Evolutionary conservation across 2,113 vertebrate genomes (phyloP).

Genomic region (Circaetus gallicus): DNA sequence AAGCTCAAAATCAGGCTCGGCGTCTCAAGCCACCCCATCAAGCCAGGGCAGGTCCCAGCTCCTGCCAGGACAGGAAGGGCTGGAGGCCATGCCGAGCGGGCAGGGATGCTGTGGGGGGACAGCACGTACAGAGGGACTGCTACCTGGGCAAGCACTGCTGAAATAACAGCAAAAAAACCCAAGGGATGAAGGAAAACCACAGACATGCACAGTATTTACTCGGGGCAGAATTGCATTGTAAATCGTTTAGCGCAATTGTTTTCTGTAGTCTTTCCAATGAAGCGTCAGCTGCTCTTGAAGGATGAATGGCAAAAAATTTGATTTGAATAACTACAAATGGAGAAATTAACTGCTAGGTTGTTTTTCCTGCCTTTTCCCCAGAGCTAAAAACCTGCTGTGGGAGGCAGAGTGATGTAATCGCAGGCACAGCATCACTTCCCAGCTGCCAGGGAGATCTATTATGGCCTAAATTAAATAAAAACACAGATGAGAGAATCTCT

Average conservation of each 20-base stretch:
- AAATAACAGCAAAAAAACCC: not conserved
- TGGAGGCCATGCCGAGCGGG: accelerated
- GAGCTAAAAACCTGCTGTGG: conserved; percentile 58
- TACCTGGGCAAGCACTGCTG: not conserved
- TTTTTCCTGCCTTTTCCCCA: conserved; percentile 59
- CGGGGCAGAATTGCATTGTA: conserved; percentile 30
- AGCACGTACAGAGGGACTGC: not conserved
- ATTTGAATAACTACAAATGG: conserved; percentile 74
- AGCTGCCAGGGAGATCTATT: conserved; percentile 72
- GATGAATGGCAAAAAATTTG: conserved; percentile 68
- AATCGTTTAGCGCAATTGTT: conserved; percentile 30
- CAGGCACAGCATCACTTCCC: conserved; percentile 72
- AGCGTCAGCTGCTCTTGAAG: conserved; percentile 55
- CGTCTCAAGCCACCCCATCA: not conserved
- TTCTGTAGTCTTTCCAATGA: conserved; percentile 24
- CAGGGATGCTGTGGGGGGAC: not conserved
- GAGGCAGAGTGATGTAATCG: conserved; percentile 68
- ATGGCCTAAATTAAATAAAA: conserved; percentile 78
- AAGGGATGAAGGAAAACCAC: not conserved
- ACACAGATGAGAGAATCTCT: conserved; percentile 68
- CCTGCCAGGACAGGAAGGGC: not conserved
- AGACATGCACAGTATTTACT: not conserved
- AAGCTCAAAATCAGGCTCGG: not conserved
- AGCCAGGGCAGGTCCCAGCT: not conserved
- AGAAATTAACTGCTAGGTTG: conserved; percentile 70